These are phyloP conservation scores for Lasioglossum vierecki DNA, from an alignment of 2,888 invertebrate species.

Conservation along the genomic window DNA sequence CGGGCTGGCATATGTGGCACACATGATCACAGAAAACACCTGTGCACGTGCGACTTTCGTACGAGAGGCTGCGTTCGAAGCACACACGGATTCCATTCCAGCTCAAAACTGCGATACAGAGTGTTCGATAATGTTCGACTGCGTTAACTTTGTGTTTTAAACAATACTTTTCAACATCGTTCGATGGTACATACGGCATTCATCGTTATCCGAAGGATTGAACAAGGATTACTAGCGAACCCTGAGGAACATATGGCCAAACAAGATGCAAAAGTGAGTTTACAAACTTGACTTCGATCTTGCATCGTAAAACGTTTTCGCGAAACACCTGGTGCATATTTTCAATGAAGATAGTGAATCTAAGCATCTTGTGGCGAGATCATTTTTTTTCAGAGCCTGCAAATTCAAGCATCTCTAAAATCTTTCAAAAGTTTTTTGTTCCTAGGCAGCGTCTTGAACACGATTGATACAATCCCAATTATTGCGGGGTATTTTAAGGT, in stretches of 20 bases:
- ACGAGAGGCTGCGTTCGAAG: conserved; percentile 64
- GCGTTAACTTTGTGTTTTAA: neutral
- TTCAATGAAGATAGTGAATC: neutral
- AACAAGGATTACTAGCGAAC: neutral
- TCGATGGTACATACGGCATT: neutral
- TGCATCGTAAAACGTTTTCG: neutral
- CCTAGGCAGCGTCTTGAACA: neutral
- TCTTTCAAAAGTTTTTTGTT: neutral
- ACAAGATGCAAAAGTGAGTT: neutral
- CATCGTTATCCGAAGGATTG: neutral
- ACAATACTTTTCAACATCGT: neutral
- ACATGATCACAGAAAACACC: conserved; percentile 82
- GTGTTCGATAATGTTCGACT: neutral
- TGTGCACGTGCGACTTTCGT: conserved; percentile 79
- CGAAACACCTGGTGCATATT: neutral
- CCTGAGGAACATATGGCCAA: conserved; percentile 32
- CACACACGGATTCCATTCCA: conserved; percentile 68
- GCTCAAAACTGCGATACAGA: conserved; percentile 71
- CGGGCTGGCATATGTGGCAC: conserved; percentile 72
- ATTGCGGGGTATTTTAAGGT: neutral
- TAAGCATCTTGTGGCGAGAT: no score
- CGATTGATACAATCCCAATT: neutral
- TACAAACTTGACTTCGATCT: neutral
- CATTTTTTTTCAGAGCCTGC: no score
- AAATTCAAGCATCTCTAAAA: no score